Evolutionary conservation across 2,888 invertebrate species (phyloP), one percentile per base, ranked within the genome.

Genomic region (Crioceris asparagi): DNA sequence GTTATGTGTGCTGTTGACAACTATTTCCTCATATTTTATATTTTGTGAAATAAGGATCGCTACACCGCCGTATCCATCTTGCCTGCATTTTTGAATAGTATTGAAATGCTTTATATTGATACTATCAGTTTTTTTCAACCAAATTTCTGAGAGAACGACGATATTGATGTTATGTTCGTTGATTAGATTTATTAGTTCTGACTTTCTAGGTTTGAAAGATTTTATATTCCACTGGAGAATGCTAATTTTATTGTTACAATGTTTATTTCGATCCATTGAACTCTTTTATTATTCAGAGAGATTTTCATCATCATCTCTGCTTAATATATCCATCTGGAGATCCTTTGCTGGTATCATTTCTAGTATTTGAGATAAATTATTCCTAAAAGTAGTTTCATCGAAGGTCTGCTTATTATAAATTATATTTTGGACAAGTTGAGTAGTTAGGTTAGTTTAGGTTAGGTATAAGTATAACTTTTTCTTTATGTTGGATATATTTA

Each of bases 51-150:
- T 25, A 12, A 11, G 25, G 19, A 31, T 36, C 17, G 36, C 36
- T 21, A 36, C 36, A 25, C 31, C 36, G 25, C 31, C 36, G 25
- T 36, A 19, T 16, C 31, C 31, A 36, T 36, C 36, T 11, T 27
- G 11, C 16, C 36, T 18, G 16, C 19, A 18, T 19, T n/a, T 21
- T 21, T 36, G 17, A 26, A 16, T 35, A 14, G 27, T 17, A 11
- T 23, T 25, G 11, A 35, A 35, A 17, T 27, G 17, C 15, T 16
- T 23, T 25, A 35, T 26, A 35, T 35, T 35, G 17, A 35, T 12
- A 12, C 8, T n/a, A 4, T 25, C 11, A 16, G 15, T 16, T 3
- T 25, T 17, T 35, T 35, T 35, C 17, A 25, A 27, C 27, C 35
- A 35, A 17, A 23, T 26, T 26, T 26, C 35, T 16, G 26, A 35